Percentiles rank a stretch among this genome's conserved stretches.
Conservation (phyloP, 1,140 invertebrate genomes). For the Zophobas morio region DNA sequence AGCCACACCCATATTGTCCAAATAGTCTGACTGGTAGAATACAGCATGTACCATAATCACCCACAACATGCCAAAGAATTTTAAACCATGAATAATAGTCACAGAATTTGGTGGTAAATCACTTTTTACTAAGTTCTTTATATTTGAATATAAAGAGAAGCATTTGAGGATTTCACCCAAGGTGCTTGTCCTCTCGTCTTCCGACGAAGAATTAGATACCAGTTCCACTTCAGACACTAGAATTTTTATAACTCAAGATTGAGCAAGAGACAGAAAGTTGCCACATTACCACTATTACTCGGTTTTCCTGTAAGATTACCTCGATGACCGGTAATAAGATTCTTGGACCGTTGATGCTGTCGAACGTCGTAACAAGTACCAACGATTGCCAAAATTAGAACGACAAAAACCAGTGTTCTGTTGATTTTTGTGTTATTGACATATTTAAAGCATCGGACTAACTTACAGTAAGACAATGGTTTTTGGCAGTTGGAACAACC, state of each 20-base stretch:
- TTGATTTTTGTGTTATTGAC: constrained; percentile 35
- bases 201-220: constrained; percentile 14
- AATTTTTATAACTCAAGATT: constrained; percentile 1
- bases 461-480: constrained; percentile 58
- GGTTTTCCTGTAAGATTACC: constrained; percentile 16
- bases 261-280: too few species aligned
- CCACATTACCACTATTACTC: too few species aligned
- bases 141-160: constrained; percentile 68
- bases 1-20: constrained; percentile 60
- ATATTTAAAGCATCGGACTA: not conserved
- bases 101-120: constrained; percentile 61
- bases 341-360: constrained; percentile 50
- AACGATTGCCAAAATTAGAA: constrained; percentile 51
- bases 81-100: constrained; percentile 66
- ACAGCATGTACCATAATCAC: constrained; percentile 68
- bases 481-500: constrained; percentile 54
- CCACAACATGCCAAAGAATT: constrained; percentile 70
- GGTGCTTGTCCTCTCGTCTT: constrained; percentile 27
- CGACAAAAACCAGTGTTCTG: constrained; percentile 39
- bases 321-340: constrained; percentile 47
- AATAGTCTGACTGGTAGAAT: constrained; percentile 67
- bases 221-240: constrained; percentile 48
- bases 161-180: constrained; percentile 64
- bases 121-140: constrained; percentile 60
- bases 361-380: constrained; percentile 57